Base-by-base conservation (phyloP, 2,888 invertebrate genomes). In the Lacanobia oleracea region DNA sequence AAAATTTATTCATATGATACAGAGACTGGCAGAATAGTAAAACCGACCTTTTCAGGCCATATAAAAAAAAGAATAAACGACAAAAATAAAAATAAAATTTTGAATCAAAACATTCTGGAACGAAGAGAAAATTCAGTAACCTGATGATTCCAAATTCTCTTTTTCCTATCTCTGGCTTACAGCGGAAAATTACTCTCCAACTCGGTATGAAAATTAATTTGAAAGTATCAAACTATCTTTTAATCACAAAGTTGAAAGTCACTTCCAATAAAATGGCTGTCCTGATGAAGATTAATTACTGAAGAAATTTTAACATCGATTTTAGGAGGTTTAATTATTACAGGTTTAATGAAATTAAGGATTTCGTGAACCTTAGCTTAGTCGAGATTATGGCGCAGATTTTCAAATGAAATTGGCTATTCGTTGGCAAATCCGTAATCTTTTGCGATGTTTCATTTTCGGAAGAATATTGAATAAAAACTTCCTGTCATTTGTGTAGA, bases 211-310 rank as follows among this genome's bases (percentile, higher is more conserved):
- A 74, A 78, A 73, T 78, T 68, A 82, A 68, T 71, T 71, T 69
- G 23, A 75, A 75, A 79, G 69, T 67, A 71, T 62, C 54, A 56
- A 73, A 70, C 82, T 72, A 82, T 82, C 75, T 79, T 81, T 86
- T 84, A 64, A 78, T 81, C 71, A 67, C 50, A 63, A 77, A 84
- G 69, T 79, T 84, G 68, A 86, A 77, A 84, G 84, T 84, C 85
- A 86, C 61, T 84, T 79, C 51, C 66, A 84, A 86, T 86, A 79
- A 84, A 84, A 86, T 63, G 54, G 43, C 66, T 75, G 43, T 65
- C 72, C 67, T 84, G 78, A 85, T 67, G 79, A 82, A 86, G 84
- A 84, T 84, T 79, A 84, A 84, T 84, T 77, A 77, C 82, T 72
- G 56, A n/a, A 64, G 75, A 72, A 70, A 84, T 84, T 86, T 82